phyloP scores from a whole-genome alignment of 2,797 vertebrate species.

The Halcyon chelicuti region DNA sequence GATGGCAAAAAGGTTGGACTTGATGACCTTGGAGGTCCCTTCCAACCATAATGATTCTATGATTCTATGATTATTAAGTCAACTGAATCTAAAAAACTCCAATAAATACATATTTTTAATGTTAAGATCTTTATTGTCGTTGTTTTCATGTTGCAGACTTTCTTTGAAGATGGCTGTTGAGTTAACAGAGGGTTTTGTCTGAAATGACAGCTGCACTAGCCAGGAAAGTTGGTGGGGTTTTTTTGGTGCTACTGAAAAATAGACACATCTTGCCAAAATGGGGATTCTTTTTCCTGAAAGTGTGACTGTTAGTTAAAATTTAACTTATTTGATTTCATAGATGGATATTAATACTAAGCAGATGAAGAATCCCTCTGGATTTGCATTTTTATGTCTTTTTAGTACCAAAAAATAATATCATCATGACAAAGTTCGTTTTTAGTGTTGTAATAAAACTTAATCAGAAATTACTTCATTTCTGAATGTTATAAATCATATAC shows the following conservation, averaged over 20 bases:
- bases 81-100: neutral
- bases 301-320: neutral
- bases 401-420: neutral
- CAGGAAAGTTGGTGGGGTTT: neutral
- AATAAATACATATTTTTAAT: neutral
- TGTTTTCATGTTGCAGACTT: neutral
- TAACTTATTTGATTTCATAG: neutral
- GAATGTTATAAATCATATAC: neutral
- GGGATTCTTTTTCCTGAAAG: neutral
- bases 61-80: neutral
- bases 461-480: constrained; percentile 20
- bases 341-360: neutral
- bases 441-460: neutral
- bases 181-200: neutral
- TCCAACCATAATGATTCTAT: no score
- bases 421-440: neutral
- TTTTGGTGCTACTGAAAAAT: neutral
- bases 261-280: neutral
- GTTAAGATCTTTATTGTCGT: neutral
- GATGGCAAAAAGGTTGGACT: no score
- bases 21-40: no score
- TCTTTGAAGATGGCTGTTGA: neutral
- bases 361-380: neutral
- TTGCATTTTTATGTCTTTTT: constrained; percentile 35
- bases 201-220: neutral